Evolutionary conservation across 1,140 invertebrate genomes (phyloP).

Genomic region (Drosophila grimshawi): DNA sequence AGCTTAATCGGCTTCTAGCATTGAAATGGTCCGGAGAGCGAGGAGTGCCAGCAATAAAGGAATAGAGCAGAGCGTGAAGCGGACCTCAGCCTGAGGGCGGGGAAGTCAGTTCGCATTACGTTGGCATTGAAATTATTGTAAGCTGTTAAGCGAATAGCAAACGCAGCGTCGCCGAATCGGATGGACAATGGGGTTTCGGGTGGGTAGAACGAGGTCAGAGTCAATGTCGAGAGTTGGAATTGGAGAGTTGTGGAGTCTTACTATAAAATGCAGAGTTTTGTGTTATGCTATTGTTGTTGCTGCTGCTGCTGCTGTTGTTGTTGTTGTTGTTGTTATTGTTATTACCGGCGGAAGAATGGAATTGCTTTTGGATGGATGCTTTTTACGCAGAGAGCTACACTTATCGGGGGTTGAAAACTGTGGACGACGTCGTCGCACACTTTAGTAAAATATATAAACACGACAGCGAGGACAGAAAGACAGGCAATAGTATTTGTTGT

Average conservation of each 20-base stretch:
- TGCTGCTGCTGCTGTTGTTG: slow-evolving; percentile 52
- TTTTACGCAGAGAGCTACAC: slow-evolving; percentile 18
- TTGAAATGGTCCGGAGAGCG: slow-evolving; percentile 15
- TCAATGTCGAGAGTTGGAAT: slow-evolving; percentile 24
- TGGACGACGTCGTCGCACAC: slow-evolving; percentile 29
- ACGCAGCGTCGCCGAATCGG: background rate
- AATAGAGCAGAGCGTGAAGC: background rate
- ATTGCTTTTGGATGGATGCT: slow-evolving; percentile 61
- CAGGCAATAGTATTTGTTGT: slow-evolving; percentile 13
- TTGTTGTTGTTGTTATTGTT: slow-evolving; percentile 56
- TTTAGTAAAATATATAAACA: slow-evolving; percentile 29
- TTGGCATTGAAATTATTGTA: slow-evolving; percentile 63
- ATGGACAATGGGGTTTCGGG: background rate
- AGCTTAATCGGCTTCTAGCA: slow-evolving; percentile 20
- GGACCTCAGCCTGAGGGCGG: background rate
- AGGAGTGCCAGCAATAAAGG: background rate
- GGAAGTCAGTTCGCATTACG: slow-evolving; percentile 12
- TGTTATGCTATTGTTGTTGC: background rate
- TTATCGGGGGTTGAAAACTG: slow-evolving; percentile 39
- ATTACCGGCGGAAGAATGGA: slow-evolving; percentile 70
- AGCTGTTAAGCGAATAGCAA: slow-evolving; percentile 47
- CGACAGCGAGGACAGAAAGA: background rate
- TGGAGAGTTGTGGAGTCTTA: slow-evolving; percentile 13
- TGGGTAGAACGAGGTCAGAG: slow-evolving; percentile 33
- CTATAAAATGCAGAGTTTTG: slow-evolving; percentile 63